Evolutionary conservation across 2,113 vertebrate genomes (phyloP).

Genomic region (Paramisgurnus dabryanus): DNA sequence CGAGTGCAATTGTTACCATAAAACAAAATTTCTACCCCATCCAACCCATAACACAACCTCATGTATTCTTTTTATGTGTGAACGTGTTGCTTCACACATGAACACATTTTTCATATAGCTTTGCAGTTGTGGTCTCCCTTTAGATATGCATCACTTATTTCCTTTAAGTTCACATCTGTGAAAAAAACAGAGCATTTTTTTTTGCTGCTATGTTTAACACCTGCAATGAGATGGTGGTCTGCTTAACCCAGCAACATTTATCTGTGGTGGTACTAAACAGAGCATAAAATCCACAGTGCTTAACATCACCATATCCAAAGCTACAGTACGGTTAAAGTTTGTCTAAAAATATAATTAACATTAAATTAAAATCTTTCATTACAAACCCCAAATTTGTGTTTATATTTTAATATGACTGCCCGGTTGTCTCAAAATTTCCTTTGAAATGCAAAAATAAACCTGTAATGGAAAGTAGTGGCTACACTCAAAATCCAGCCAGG

Average conservation of each 20-base stretch:
- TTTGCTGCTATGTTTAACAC: conserved; percentile 11
- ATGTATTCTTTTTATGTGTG: too few species aligned
- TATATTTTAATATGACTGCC: neutral
- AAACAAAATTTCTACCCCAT: too few species aligned
- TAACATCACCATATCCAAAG: neutral
- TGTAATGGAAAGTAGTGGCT: conserved; percentile 5
- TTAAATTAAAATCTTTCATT: too few species aligned
- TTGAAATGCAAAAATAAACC: conserved; percentile 20
- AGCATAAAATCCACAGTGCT: neutral
- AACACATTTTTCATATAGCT: neutral
- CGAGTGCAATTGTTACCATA: too few species aligned
- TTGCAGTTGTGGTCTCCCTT: neutral
- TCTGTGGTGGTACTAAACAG: neutral
- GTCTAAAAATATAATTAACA: too few species aligned
- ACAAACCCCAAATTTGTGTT: neutral
- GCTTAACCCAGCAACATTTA: neutral
- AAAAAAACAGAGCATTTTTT: neutral
- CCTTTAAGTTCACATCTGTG: neutral
- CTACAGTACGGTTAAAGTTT: neutral
- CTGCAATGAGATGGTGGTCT: neutral
- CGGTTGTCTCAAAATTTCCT: neutral
- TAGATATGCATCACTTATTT: neutral
- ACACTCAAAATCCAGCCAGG: neutral
- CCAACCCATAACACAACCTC: too few species aligned
- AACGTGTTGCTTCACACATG: neutral